Base-by-base conservation (phyloP, 2,113 vertebrate species). In the Nannospalax galili region DNA sequence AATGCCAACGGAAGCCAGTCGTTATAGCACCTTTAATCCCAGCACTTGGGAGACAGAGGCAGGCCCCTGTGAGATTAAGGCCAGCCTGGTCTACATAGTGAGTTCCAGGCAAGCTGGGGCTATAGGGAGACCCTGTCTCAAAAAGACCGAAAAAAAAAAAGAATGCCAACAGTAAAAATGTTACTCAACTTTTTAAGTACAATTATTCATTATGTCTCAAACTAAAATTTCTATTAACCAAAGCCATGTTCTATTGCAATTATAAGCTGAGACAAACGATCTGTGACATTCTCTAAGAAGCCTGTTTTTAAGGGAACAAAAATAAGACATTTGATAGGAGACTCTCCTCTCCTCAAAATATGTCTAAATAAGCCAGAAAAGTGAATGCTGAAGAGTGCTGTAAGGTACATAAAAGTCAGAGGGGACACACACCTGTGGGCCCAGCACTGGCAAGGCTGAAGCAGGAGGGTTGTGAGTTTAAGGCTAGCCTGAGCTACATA, bases 181-280 rank as follows among this genome's bases (percentile, higher is more conserved):
- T 82, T 52, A 32, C 26, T 30, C 37, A 82, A 30, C n/a, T 82
- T 95, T 84, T 65, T 3, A 87, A 88, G 37, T 40, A 26, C 56
- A 89, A 60, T 35, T 45, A 85, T 89, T 91, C 60, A 78, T 64
- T 90, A 28, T 88, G 19, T 37, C 26, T 93, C 67, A 73, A 45
- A 45, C 26, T 45, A 58, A 95, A 96, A 64, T 74, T 32, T 74
- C 73, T 88, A 56, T 17, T 45, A 80, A 92, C 17, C 32, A 88
- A 90, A 90, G 30, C 20, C 67, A 78, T 42, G 58, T 69, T 78
- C 24, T 72, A 62, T 79, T 62, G 24, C 87, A 64, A 37, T 78
- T 88, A 89, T 40, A 69, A 86, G 42, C 10, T 22, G 62, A 89
- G 78, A 17, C 45, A 78, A 65, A 28, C 56, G 30, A 84, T 24